These are phyloP conservation scores for Lepidothrix coronata DNA, from an alignment of 2,113 vertebrate species.

Conservation along the genomic window DNA sequence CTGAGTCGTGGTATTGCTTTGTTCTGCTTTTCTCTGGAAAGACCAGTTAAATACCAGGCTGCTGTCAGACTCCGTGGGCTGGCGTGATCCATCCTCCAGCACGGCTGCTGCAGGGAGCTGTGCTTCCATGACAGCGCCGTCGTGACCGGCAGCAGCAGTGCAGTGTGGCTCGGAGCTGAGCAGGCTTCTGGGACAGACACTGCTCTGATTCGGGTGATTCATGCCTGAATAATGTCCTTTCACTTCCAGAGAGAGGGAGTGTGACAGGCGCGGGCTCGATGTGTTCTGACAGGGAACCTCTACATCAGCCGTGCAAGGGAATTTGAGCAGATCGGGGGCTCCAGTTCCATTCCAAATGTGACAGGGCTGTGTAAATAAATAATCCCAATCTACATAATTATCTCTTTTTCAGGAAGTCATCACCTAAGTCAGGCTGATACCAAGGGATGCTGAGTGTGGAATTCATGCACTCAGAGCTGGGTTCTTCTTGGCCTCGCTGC, in stretches of 20 bases:
- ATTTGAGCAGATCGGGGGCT: background rate
- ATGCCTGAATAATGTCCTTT: constrained; percentile 40
- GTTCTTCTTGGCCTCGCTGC: background rate
- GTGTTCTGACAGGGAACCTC: constrained; percentile 33
- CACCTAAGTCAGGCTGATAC: background rate
- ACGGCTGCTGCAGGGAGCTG: background rate
- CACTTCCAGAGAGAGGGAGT: constrained; percentile 1
- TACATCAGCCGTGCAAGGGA: background rate
- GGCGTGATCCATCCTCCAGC: background rate
- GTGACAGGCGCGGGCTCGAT: background rate
- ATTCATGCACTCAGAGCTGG: background rate
- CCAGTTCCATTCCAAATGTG: background rate
- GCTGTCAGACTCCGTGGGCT: background rate
- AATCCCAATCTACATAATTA: constrained; percentile 21
- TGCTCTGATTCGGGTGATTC: background rate
- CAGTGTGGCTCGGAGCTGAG: background rate
- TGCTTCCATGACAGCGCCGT: accelerated
- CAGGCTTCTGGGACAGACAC: background rate
- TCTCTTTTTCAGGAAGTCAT: background rate
- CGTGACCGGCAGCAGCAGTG: background rate
- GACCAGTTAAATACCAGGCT: background rate
- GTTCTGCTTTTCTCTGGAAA: background rate
- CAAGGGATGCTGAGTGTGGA: background rate
- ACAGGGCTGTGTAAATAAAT: constrained; percentile 28
- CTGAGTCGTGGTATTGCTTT: background rate